phyloP scores from a whole-genome alignment of 2,113 vertebrate genomes.

The Mus pahari region DNA sequence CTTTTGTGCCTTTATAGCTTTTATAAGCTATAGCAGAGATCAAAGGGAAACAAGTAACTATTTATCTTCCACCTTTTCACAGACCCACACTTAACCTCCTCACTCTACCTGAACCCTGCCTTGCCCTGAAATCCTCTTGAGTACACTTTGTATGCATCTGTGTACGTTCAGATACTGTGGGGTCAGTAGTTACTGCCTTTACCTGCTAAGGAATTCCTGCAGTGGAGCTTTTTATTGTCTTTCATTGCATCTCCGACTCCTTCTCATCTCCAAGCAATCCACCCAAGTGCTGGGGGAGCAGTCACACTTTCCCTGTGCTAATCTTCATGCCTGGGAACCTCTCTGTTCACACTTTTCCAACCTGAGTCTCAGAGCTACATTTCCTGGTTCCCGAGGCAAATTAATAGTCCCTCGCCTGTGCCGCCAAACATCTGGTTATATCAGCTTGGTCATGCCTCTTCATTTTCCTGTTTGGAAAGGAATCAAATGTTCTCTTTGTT shows the following conservation, averaged over 20 bases:
- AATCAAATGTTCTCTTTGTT: background rate
- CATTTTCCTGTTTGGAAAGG: background rate
- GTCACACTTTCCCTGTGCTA: background rate
- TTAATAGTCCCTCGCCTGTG: background rate
- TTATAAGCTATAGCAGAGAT: background rate
- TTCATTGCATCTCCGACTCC: background rate
- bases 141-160: fast-evolving
- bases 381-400: background rate
- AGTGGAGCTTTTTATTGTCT: background rate
- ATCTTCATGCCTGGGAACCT: background rate
- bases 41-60: background rate
- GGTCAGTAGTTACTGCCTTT: background rate
- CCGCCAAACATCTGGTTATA: background rate
- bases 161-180: no score
- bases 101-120: background rate
- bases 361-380: background rate
- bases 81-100: background rate
- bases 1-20: background rate
- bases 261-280: background rate
- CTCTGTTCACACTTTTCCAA: background rate
- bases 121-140: background rate
- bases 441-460: background rate
- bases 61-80: background rate
- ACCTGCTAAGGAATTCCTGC: background rate
- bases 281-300: background rate